phyloP scores from a whole-genome alignment of 23 tunicate species.

The Halocynthia roretzi region DNA sequence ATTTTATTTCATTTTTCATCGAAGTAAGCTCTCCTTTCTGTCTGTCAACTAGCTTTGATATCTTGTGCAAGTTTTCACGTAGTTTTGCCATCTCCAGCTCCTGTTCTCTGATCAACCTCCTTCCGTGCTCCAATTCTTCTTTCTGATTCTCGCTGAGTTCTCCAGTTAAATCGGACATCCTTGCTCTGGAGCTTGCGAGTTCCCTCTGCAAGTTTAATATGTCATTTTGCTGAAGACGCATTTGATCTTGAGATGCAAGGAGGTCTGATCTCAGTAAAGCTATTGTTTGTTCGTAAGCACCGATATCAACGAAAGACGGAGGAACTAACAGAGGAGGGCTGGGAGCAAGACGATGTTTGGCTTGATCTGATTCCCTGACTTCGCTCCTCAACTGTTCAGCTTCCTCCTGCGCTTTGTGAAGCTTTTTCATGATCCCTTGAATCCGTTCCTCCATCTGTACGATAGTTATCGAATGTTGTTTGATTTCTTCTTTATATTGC shows the following conservation, averaged over 20 bases:
- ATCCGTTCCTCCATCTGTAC: slow-evolving; percentile 77
- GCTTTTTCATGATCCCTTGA: slow-evolving; percentile 21
- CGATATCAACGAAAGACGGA: slow-evolving; percentile 2
- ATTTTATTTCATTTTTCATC: slow-evolving; percentile 23
- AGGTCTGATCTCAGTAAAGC: slow-evolving; percentile 45
- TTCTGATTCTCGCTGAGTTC: slow-evolving; percentile 76
- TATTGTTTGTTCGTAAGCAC: slow-evolving; percentile 28
- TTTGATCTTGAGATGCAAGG: slow-evolving; percentile 47
- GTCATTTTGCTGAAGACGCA: slow-evolving; percentile 42
- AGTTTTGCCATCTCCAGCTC: slow-evolving; percentile 52
- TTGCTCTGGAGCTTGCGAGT: slow-evolving; percentile 56
- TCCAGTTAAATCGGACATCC: slow-evolving; percentile 87
- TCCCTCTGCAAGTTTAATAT: slow-evolving; percentile 52
- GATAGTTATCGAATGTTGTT: slow-evolving; percentile 81
- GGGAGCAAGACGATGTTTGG: slow-evolving; percentile 19
- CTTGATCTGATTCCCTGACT: slow-evolving; percentile 29
- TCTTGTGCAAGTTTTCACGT: slow-evolving; percentile 43
- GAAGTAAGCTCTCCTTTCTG: slow-evolving; percentile 51
- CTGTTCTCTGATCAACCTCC: slow-evolving; percentile 44
- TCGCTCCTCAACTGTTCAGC: slow-evolving; percentile 20
- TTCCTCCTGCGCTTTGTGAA: slow-evolving; percentile 22
- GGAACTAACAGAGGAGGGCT: slow-evolving; percentile 20
- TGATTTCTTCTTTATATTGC: slow-evolving; percentile 85
- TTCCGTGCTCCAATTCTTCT: slow-evolving; percentile 60
- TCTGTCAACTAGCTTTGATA: slow-evolving; percentile 50